Evolutionary conservation across 2,113 vertebrate species (phyloP), one percentile per base, ranked within the genome.

Genomic region (Gambusia holbrooki): DNA sequence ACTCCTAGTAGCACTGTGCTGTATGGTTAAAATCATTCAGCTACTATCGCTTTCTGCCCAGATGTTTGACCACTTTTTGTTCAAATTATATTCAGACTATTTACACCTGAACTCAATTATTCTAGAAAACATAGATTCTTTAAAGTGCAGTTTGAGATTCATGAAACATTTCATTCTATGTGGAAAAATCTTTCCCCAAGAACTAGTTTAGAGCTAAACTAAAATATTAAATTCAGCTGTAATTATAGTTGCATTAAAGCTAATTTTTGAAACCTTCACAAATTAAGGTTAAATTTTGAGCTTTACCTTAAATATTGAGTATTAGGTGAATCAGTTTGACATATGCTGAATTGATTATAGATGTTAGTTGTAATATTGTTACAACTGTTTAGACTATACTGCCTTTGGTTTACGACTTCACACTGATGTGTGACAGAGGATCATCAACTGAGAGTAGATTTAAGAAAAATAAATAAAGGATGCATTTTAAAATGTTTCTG

Each of bases 381-480:
- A 4, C 15, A 15, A 15, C 10, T 30, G 61, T 27, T 62, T 30
- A 28, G 13, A 15, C 4, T 64, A 25, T 7, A 30, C 27, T 35
- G 29, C 27, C 14, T 13, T 45, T 25, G 8, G 40, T 66, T 27
- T 17, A 19, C 28, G 51, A 54, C 51, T 69, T 70, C 54, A 17
- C 3, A 48, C 14, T 17, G 15, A 75, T 32, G 17, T 62, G 58
- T 40, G 65, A 35, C 29, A 30, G 33, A 82, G 54, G 42, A 17
- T 63, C 5, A 66, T 5, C 40, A 30, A n/a, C 22, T 69, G 65
- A 14, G 33, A n/a, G 13, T 42, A 25, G 37, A 81, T 67, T 65
- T 28, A 61, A 33, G 51, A 37, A 85, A 66, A 48, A 60, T 27
- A 37, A 48, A 37, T 32, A 37, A 9, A 63, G n/a, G 19, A 66